A percentile compares a stretch with the other conserved stretches of the same genome.
phyloP scores from a whole-genome alignment of 2,113 vertebrate species.

The Neoarius graeffei region DNA sequence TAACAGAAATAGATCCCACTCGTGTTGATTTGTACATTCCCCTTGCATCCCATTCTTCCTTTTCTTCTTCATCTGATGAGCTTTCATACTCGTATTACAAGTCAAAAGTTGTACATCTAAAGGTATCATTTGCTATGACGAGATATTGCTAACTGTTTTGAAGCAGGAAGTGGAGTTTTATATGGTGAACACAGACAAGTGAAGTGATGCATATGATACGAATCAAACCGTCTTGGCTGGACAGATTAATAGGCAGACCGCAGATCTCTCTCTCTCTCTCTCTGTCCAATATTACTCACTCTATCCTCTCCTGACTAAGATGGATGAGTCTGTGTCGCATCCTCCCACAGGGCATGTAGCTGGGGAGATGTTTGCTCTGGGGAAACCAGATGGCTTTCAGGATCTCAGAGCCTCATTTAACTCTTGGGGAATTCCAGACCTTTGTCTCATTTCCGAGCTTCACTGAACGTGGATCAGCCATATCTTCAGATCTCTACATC shows the following conservation, averaged over 20 bases:
- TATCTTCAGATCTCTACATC: background rate
- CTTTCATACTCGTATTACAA: background rate
- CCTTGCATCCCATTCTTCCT: no score
- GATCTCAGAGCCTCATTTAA: constrained; percentile 7
- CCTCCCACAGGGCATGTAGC: background rate
- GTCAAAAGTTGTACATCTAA: background rate
- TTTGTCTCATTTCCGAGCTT: background rate
- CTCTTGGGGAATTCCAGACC: background rate
- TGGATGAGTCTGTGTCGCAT: constrained; percentile 20
- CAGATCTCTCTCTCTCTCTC: background rate
- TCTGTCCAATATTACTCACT: background rate
- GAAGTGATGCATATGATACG: no score
- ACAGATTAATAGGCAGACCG: background rate
- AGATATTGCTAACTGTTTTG: background rate
- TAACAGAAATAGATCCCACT: background rate
- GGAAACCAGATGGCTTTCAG: background rate
- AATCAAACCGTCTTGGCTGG: background rate
- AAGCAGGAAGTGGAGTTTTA: no score
- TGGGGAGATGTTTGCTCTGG: background rate
- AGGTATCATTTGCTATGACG: background rate
- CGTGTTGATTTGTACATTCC: no score
- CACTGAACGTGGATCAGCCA: background rate
- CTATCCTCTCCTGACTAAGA: constrained; percentile 34
- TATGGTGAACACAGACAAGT: no score
- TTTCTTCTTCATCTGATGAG: no score